Conservation (phyloP, 2,113 vertebrate genomes). For the Hiodon alosoides region DNA sequence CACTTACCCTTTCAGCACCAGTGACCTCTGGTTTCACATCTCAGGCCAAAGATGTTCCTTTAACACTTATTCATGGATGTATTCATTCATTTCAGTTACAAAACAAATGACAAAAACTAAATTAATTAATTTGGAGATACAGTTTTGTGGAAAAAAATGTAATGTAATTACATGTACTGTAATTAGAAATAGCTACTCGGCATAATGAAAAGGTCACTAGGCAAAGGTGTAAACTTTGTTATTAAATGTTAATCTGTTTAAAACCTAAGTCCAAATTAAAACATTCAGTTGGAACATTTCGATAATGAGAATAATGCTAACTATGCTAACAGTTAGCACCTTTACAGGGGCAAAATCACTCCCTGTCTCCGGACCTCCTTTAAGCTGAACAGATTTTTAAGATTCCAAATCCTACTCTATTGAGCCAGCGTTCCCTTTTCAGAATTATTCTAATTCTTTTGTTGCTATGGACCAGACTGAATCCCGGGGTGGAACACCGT, state of each 20-base stretch:
- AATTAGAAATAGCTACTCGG: too few species aligned
- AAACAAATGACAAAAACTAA: not conserved
- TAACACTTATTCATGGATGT: not conserved
- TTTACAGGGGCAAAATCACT: not conserved
- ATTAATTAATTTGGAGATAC: too few species aligned
- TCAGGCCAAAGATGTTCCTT: not conserved
- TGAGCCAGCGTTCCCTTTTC: slow-evolving; percentile 5
- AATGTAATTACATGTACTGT: too few species aligned
- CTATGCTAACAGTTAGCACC: too few species aligned
- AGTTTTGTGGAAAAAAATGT: too few species aligned
- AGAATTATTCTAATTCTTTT: slow-evolving; percentile 16
- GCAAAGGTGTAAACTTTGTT: too few species aligned
- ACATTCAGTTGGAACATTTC: too few species aligned
- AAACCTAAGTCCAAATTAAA: too few species aligned
- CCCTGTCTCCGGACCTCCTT: not conserved
- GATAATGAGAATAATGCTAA: too few species aligned
- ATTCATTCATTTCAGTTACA: not conserved
- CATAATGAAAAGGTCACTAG: too few species aligned
- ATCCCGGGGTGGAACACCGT: slow-evolving; percentile 24
- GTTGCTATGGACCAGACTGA: slow-evolving; percentile 12
- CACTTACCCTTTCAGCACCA: not conserved
- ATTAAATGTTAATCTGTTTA: too few species aligned
- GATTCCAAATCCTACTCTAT: slow-evolving; percentile 13
- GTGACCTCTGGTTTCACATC: not conserved
- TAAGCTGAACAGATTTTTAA: slow-evolving; percentile 16